Percentiles rank a stretch among this genome's conserved stretches.
These are phyloP conservation scores for Poliocrania exsul DNA, from an alignment of 2,797 vertebrate genomes.

Conservation along the genomic window DNA sequence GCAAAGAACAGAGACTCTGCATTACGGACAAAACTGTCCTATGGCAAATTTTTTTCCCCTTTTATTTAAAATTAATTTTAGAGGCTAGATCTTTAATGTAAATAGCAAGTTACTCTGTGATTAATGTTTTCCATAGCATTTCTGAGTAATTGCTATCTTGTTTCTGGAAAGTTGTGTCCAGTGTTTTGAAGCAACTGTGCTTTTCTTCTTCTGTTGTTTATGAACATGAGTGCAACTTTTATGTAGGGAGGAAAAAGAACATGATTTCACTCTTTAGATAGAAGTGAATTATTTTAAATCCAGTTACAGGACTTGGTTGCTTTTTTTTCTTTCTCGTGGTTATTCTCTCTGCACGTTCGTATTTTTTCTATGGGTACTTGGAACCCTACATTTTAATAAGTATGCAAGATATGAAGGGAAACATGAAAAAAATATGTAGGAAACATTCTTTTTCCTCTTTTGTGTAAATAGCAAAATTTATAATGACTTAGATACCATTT, in stretches of 20 bases:
- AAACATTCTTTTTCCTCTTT: slow-evolving; percentile 23
- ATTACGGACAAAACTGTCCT: background rate
- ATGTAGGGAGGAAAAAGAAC: background rate
- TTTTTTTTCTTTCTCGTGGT: background rate
- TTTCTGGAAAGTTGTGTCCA: slow-evolving; percentile 39
- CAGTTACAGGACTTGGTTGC: background rate
- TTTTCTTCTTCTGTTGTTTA: slow-evolving; percentile 29
- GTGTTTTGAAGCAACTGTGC: slow-evolving; percentile 24
- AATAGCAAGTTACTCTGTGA: slow-evolving; percentile 45
- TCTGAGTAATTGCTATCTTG: slow-evolving; percentile 49
- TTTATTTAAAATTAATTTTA: slow-evolving; percentile 15
- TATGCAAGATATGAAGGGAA: background rate
- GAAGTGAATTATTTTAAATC: slow-evolving; percentile 1
- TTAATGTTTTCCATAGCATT: slow-evolving; percentile 41
- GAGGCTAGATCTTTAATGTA: slow-evolving; percentile 8
- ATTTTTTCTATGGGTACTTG: slow-evolving; percentile 56
- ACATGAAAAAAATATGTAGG: background rate
- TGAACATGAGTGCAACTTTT: background rate
- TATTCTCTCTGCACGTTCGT: slow-evolving; percentile 41
- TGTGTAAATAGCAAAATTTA: slow-evolving; percentile 47
- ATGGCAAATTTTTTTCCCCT: background rate
- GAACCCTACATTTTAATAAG: slow-evolving; percentile 28
- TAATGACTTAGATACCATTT: slow-evolving; percentile 8
- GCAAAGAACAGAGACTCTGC: background rate
- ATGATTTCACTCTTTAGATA: background rate